Conservation (phyloP, 2,888 invertebrate species). For the Dermolepida albohirtum region DNA sequence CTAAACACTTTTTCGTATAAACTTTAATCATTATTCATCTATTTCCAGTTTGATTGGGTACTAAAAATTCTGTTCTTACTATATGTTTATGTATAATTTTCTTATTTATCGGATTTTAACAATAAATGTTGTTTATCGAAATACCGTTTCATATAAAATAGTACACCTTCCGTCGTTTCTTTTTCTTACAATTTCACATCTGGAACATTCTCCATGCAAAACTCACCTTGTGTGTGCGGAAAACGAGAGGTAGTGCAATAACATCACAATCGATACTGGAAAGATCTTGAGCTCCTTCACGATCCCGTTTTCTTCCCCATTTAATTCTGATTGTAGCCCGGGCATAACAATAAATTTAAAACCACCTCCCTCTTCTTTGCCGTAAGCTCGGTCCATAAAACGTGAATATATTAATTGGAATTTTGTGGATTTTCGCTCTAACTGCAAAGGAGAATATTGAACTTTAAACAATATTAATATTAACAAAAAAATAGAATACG, state of each 20-base stretch:
- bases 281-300: constrained; percentile 40
- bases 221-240: constrained; percentile 21
- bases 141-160: too few species aligned
- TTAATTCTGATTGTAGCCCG: constrained; percentile 44
- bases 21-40: too few species aligned
- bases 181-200: too few species aligned
- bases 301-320: constrained; percentile 38
- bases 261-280: constrained; percentile 40
- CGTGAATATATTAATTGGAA: constrained; percentile 35
- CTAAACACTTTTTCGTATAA: too few species aligned
- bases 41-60: too few species aligned
- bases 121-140: too few species aligned
- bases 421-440: constrained; percentile 22
- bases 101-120: too few species aligned
- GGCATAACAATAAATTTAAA: constrained; percentile 40
- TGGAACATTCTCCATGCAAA: constrained; percentile 3
- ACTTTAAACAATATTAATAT: constrained; percentile 2
- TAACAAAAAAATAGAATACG: too few species aligned
- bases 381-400: constrained; percentile 31
- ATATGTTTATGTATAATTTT: too few species aligned
- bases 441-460: constrained; percentile 14
- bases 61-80: too few species aligned
- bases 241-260: constrained; percentile 35
- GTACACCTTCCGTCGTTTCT: too few species aligned
- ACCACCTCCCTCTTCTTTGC: constrained; percentile 21